Percentiles rank a stretch among this genome's conserved stretches.
Conservation (phyloP, 2,113 vertebrate species). For the Pygoscelis antarcticus region DNA sequence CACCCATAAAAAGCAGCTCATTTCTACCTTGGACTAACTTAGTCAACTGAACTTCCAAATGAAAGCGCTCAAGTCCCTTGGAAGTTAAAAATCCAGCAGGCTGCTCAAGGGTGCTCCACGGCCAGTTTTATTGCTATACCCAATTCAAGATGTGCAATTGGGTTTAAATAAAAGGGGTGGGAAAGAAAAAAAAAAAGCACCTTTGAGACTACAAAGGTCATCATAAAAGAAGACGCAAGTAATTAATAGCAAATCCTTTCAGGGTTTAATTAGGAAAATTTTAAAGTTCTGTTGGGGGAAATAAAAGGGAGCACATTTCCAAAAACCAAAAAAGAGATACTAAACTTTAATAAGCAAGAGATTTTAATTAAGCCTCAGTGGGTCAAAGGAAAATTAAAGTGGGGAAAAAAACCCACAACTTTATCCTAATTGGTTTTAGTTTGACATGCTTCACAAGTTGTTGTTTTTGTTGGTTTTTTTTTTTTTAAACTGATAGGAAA, state of each 20-base stretch:
- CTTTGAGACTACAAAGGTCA: slow-evolving; percentile 72
- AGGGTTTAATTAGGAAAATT: slow-evolving; percentile 60
- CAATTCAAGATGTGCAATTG: slow-evolving; percentile 65
- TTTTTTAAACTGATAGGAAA: slow-evolving; percentile 72
- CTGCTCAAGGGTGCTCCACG: slow-evolving; percentile 70
- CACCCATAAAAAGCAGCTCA: slow-evolving; percentile 71
- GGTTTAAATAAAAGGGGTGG: background rate
- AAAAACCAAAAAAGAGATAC: slow-evolving; percentile 63
- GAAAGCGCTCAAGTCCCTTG: slow-evolving; percentile 50
- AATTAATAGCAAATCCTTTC: slow-evolving; percentile 64
- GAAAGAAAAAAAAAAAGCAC: slow-evolving; percentile 36
- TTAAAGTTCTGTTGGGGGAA: slow-evolving; percentile 47
- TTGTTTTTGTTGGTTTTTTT: background rate
- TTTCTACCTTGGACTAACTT: slow-evolving; percentile 67
- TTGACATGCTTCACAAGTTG: slow-evolving; percentile 78
- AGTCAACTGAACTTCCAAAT: slow-evolving; percentile 62
- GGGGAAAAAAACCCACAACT: slow-evolving; percentile 27
- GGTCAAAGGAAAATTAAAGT: slow-evolving; percentile 72
- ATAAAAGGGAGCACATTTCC: slow-evolving; percentile 49
- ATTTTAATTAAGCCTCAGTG: slow-evolving; percentile 73
- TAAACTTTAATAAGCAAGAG: slow-evolving; percentile 74
- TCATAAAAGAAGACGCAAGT: slow-evolving; percentile 65
- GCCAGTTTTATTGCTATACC: slow-evolving; percentile 78
- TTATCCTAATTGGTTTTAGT: slow-evolving; percentile 74
- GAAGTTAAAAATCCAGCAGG: slow-evolving; percentile 58